These are phyloP conservation scores for Drosophila tani DNA, from an alignment of 1,140 invertebrate genomes.

Conservation along the genomic window DNA sequence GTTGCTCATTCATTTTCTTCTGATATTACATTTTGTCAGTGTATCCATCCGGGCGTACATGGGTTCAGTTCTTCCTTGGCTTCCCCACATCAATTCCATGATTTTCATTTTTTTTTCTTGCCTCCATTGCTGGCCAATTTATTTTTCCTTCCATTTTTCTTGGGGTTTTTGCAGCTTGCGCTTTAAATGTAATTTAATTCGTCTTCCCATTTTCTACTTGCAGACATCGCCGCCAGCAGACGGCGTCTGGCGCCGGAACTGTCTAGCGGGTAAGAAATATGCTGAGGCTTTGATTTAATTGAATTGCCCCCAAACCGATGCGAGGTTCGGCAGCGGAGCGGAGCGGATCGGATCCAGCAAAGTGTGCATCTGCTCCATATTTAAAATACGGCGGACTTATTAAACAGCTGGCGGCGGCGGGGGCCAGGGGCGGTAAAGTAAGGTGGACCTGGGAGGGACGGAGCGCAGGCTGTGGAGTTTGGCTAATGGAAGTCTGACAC, in stretches of 20 bases:
- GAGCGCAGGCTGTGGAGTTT: constrained; percentile 9
- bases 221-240: constrained; percentile 76
- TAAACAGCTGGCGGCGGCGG: constrained; percentile 46
- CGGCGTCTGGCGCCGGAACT: constrained; percentile 80
- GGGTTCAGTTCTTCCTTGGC: constrained; percentile 10
- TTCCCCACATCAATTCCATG: constrained; percentile 50
- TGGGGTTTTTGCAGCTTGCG: constrained; percentile 42
- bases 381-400: constrained; percentile 73
- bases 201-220: constrained; percentile 72
- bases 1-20: constrained; percentile 2
- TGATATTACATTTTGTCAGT: constrained; percentile 1
- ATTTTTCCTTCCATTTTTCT: constrained; percentile 34
- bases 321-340: not conserved
- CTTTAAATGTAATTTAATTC: constrained; percentile 84
- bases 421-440: not conserved
- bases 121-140: constrained; percentile 41
- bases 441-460: not conserved
- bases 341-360: not conserved
- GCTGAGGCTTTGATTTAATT: constrained; percentile 79
- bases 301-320: constrained; percentile 37
- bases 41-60: constrained; percentile 19
- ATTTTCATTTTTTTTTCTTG: constrained; percentile 34
- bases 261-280: constrained; percentile 83
- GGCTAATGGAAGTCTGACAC: constrained; percentile 54
- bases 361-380: constrained; percentile 66